phyloP scores from a whole-genome alignment of 2,888 invertebrate species.

The Atherix ibis region DNA sequence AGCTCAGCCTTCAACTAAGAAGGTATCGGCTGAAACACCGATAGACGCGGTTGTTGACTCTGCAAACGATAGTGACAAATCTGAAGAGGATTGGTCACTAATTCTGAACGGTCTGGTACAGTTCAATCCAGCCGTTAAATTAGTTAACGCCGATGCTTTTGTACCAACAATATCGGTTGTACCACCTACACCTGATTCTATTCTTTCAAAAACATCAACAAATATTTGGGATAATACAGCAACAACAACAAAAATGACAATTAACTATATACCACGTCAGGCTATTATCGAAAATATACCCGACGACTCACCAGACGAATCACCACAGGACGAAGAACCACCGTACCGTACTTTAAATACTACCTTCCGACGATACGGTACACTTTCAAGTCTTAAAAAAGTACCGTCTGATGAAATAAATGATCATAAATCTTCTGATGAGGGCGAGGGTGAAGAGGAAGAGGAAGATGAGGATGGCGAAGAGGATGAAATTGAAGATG shows the following conservation, averaged over 20 bases:
- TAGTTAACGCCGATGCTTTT: constrained; percentile 35
- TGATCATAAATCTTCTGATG: constrained; percentile 13
- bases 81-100: constrained; percentile 47
- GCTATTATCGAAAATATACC: constrained; percentile 28
- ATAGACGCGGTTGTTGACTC: too few species aligned
- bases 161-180: constrained; percentile 58
- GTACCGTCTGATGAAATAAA: constrained; percentile 35
- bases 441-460: constrained; percentile 15
- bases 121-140: constrained; percentile 35
- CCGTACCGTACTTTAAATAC: constrained; percentile 51
- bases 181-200: constrained; percentile 54
- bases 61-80: too few species aligned
- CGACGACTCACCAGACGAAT: constrained; percentile 53
- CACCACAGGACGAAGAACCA: constrained; percentile 54
- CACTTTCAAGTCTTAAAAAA: constrained; percentile 56
- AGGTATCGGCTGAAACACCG: too few species aligned
- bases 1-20: too few species aligned
- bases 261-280: constrained; percentile 19
- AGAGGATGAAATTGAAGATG: constrained; percentile 11
- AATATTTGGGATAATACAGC: constrained; percentile 28
- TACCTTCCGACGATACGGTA: constrained; percentile 42
- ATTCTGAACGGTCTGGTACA: constrained; percentile 49
- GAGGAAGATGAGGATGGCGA: too few species aligned
- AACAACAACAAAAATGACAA: constrained; percentile 19
- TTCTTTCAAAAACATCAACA: constrained; percentile 28